Conservation (phyloP, 2,888 invertebrate genomes). For the Sarcophaga variegata region DNA sequence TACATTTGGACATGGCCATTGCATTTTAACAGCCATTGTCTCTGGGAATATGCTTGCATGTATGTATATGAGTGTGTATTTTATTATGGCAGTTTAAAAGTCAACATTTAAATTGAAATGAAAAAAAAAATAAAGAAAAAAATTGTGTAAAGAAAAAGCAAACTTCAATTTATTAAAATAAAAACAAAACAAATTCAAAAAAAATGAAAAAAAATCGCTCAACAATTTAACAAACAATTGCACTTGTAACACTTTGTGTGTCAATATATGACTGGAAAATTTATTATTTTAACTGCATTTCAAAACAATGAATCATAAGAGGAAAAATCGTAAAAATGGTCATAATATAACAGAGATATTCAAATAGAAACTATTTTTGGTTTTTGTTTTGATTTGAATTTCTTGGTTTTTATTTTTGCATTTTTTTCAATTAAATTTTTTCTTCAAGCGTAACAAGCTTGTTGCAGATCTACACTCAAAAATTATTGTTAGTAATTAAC, state of each 20-base stretch:
- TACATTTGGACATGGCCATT: conserved; percentile 27
- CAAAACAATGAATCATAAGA: conserved; percentile 64
- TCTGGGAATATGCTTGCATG: background rate
- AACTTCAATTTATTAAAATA: conserved; percentile 27
- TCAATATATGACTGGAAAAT: conserved; percentile 63
- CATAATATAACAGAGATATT: conserved; percentile 1
- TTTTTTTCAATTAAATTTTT: conserved; percentile 11
- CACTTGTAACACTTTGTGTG: conserved; percentile 69
- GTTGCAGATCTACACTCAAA: background rate
- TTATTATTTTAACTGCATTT: conserved; percentile 65
- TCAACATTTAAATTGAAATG: conserved; percentile 31
- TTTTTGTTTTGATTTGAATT: conserved; percentile 4
- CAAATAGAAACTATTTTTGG: background rate
- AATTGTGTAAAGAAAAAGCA: background rate
- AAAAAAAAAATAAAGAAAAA: background rate
- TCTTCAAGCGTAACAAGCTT: conserved; percentile 21
- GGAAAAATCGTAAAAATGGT: conserved; percentile 30
- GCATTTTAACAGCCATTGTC: conserved; percentile 35
- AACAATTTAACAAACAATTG: conserved; percentile 63
- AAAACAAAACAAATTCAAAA: conserved; percentile 10
- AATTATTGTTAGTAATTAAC: too few species aligned
- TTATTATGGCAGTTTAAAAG: conserved; percentile 24
- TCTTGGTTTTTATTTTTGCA: background rate
- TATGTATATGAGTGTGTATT: background rate
- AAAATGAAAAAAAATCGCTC: background rate